Evolutionary conservation across 2,113 vertebrate genomes (phyloP).

Genomic region (Ramphastos sulfuratus): DNA sequence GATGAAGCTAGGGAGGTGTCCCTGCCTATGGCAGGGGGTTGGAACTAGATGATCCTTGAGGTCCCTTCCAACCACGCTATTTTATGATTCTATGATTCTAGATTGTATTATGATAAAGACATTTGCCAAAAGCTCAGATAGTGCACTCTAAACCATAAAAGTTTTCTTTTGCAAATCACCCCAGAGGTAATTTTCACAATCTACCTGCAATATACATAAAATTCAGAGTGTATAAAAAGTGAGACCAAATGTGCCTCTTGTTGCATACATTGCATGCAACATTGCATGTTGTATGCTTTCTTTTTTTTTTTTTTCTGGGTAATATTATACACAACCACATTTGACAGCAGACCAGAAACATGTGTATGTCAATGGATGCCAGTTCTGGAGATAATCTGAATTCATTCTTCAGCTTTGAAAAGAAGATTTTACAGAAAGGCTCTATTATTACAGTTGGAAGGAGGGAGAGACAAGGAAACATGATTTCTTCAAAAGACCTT

Average conservation of each 20-base stretch:
- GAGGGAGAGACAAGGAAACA: background rate
- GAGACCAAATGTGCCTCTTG: background rate
- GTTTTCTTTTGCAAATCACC: background rate
- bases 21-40: too few relatives aligned
- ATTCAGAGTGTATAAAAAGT: background rate
- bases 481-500: background rate
- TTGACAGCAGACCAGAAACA: background rate
- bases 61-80: too few relatives aligned
- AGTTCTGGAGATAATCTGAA: background rate
- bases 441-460: background rate
- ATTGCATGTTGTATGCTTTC: too few relatives aligned
- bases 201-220: background rate
- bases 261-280: background rate
- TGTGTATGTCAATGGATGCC: accelerated
- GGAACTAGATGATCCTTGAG: too few relatives aligned
- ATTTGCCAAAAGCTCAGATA: background rate
- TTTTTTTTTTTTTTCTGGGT: background rate
- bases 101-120: background rate
- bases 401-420: background rate
- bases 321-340: background rate
- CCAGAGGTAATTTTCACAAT: background rate
- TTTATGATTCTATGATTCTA: too few relatives aligned
- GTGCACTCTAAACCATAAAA: background rate
- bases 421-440: background rate
- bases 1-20: background rate